phyloP scores from a whole-genome alignment of 2,797 vertebrate genomes.

The Acanthurus tractus region DNA sequence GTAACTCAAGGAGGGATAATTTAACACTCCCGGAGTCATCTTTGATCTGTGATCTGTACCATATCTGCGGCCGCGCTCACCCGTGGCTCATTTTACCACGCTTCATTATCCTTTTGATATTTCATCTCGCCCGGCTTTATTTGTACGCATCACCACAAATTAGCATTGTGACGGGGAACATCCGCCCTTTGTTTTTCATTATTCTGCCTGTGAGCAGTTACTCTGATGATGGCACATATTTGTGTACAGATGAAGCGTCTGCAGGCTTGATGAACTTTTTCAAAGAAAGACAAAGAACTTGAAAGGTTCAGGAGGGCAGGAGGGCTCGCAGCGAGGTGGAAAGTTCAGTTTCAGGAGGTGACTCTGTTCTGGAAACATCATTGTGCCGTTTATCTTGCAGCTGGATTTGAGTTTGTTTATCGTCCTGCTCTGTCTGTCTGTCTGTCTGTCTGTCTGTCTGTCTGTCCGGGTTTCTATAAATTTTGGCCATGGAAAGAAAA shows the following conservation, averaged over 20 bases:
- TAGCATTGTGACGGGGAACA: conserved; percentile 58
- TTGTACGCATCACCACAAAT: conserved; percentile 56
- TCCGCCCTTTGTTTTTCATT: conserved; percentile 41
- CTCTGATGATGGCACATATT: conserved; percentile 48
- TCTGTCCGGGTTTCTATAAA: background rate
- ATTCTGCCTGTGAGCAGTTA: conserved; percentile 11
- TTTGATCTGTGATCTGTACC: conserved; percentile 73
- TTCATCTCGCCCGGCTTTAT: conserved; percentile 51
- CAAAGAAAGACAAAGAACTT: conserved; percentile 36
- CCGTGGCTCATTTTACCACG: conserved; percentile 30
- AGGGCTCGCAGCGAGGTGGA: conserved; percentile 3
- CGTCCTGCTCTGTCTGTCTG: no score
- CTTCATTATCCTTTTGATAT: conserved; percentile 66
- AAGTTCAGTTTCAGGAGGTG: conserved; percentile 24
- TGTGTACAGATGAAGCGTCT: conserved; percentile 37
- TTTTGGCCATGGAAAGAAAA: conserved; percentile 29
- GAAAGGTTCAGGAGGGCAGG: conserved; percentile 19
- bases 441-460: no score
- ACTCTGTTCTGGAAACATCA: background rate
- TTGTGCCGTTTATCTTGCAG: background rate
- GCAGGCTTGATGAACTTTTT: conserved; percentile 23
- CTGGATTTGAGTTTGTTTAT: conserved; percentile 23
- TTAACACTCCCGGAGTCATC: conserved; percentile 40
- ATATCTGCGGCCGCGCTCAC: conserved; percentile 59
- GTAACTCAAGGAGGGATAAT: conserved; percentile 71